Evolutionary conservation across 1,140 invertebrate genomes (phyloP).

Genomic region (Drosophila azteca): DNA sequence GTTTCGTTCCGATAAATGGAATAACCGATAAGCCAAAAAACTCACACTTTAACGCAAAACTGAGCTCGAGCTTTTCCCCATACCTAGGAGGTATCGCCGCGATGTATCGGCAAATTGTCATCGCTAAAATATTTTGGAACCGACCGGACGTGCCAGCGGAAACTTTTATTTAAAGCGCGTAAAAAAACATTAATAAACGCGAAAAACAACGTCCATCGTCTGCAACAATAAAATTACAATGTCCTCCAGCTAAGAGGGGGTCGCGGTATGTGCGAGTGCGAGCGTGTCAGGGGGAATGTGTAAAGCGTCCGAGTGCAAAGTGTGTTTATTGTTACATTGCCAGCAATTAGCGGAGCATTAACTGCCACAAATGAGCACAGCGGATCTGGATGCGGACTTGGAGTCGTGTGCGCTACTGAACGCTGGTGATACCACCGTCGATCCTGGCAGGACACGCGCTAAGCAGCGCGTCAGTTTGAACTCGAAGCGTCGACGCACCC

Average conservation of each 20-base stretch:
- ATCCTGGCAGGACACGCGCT: conserved; percentile 70
- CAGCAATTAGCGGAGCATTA: conserved; percentile 19
- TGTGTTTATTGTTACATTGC: conserved; percentile 19
- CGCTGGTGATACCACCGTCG: conserved; percentile 37
- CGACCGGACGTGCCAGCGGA: no score
- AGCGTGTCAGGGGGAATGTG: conserved; percentile 6
- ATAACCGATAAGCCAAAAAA: no score
- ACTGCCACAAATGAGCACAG: conserved; percentile 57
- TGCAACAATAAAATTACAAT: no score
- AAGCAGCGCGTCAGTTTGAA: conserved; percentile 74
- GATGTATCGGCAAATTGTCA: no score
- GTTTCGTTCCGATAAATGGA: no score
- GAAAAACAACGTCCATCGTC: no score
- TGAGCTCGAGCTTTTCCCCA: no score
- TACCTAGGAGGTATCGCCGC: no score
- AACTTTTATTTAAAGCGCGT: no score
- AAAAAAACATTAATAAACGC: no score
- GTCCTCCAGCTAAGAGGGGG: conserved; percentile 2
- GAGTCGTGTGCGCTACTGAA: conserved; percentile 66
- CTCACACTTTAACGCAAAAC: no score
- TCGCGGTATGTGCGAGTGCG: conserved; percentile 31
- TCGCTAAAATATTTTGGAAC: no score
- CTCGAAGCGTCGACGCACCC: conserved; percentile 72
- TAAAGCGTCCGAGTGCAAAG: conserved; percentile 33
- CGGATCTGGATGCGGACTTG: conserved; percentile 43